phyloP scores from a whole-genome alignment of 30 jellyfish, hydroid and myxozoan genomes.

The Rhopilema esculentum region DNA sequence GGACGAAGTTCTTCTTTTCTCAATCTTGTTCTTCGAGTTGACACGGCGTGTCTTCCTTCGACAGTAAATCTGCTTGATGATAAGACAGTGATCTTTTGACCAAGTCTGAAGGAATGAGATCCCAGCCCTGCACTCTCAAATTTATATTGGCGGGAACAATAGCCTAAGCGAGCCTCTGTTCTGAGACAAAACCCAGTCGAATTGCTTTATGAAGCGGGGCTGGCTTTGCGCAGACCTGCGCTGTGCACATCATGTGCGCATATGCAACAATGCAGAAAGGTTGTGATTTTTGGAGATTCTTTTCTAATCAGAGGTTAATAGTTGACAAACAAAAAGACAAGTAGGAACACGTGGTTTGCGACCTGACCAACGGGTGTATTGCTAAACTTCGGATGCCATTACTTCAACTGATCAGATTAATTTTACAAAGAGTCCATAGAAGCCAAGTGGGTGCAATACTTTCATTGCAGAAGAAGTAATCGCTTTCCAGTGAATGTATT shows the following conservation, averaged over 20 bases:
- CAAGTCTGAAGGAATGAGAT: slow-evolving; percentile 35
- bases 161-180: slow-evolving; percentile 23
- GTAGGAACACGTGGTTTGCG: slow-evolving; percentile 20
- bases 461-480: neutral
- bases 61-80: neutral
- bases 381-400: neutral
- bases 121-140: neutral
- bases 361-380: slow-evolving; percentile 14
- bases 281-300: slow-evolving; percentile 2
- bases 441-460: neutral
- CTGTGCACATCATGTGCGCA: slow-evolving; percentile 28
- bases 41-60: neutral
- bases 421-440: neutral
- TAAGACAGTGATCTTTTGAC: slow-evolving; percentile 62
- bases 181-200: slow-evolving; percentile 33
- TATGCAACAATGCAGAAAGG: slow-evolving; percentile 1
- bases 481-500: neutral
- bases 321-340: neutral
- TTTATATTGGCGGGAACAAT: slow-evolving; percentile 54
- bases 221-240: slow-evolving; percentile 48
- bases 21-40: too few relatives aligned
- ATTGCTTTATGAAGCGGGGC: slow-evolving; percentile 33
- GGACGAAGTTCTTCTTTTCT: too few relatives aligned
- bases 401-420: neutral
- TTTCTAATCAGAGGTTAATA: slow-evolving; percentile 14